phyloP scores from a whole-genome alignment of 1,140 invertebrate genomes.

The Drosophila repleta region DNA sequence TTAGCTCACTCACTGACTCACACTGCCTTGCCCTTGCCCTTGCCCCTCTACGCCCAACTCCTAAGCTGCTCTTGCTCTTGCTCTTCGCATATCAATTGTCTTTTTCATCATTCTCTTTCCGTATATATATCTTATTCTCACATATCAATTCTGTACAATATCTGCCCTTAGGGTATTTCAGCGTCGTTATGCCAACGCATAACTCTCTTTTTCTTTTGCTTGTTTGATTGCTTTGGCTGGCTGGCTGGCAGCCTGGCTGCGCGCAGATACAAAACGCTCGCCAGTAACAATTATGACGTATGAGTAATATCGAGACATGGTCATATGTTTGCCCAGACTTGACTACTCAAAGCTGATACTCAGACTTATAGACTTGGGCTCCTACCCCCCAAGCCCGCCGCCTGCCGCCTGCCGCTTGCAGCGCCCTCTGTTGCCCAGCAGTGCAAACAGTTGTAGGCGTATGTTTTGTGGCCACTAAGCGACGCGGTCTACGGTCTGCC shows the following conservation, averaged over 20 bases:
- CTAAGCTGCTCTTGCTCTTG: too few relatives aligned
- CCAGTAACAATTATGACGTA: conserved; percentile 61
- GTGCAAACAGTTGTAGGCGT: conserved; percentile 73
- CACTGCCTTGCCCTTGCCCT: too few relatives aligned
- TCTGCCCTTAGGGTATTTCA: conserved; percentile 5
- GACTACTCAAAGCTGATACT: conserved; percentile 5
- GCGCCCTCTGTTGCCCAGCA: conserved; percentile 12
- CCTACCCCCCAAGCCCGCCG: background rate
- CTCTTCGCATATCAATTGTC: too few relatives aligned
- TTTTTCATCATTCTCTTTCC: too few relatives aligned
- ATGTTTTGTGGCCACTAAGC: conserved; percentile 47
- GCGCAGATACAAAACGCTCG: conserved; percentile 37
- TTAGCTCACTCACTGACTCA: too few relatives aligned
- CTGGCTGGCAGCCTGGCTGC: conserved; percentile 42
- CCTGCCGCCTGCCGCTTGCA: background rate
- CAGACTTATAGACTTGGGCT: conserved; percentile 27
- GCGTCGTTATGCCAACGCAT: background rate
- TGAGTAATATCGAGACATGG: conserved; percentile 65
- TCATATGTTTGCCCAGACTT: conserved; percentile 44
- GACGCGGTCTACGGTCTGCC: conserved; percentile 29
- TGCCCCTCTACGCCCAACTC: too few relatives aligned
- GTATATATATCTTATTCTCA: too few relatives aligned
- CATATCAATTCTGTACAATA: background rate
- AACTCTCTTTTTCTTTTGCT: conserved; percentile 17
- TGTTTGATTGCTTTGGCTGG: conserved; percentile 49